Percentiles rank a stretch among this genome's conserved stretches.
These are phyloP conservation scores for Leptothorax acervorum DNA, from an alignment of 2,888 invertebrate genomes.

Conservation along the genomic window DNA sequence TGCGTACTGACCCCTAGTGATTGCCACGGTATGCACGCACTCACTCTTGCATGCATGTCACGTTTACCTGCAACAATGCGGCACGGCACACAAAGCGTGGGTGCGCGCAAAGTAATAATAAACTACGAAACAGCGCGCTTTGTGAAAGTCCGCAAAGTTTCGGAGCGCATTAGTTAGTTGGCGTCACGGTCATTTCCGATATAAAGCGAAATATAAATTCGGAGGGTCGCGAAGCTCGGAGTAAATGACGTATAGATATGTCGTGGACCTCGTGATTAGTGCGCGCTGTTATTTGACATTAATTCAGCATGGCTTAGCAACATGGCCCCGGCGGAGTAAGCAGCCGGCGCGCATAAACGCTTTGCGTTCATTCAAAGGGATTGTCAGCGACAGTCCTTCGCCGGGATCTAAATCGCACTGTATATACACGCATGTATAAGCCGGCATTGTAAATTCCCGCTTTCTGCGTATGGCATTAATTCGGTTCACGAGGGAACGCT, in stretches of 20 bases:
- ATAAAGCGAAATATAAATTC: constrained; percentile 46
- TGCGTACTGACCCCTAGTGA: constrained; percentile 21
- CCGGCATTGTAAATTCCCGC: constrained; percentile 39
- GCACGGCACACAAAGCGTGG: background rate
- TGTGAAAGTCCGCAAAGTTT: constrained; percentile 22
- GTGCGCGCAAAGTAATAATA: constrained; percentile 45
- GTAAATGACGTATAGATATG: constrained; percentile 39
- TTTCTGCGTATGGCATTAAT: constrained; percentile 44
- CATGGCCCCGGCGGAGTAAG: constrained; percentile 31
- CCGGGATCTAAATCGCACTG: constrained; percentile 37
- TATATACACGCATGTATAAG: background rate
- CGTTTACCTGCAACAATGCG: constrained; percentile 40
- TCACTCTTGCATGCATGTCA: constrained; percentile 8
- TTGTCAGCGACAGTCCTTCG: constrained; percentile 44
- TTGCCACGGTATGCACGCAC: constrained; percentile 17
- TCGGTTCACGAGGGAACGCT: constrained; percentile 1
- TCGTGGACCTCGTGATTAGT: constrained; percentile 57
- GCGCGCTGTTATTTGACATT: constrained; percentile 66
- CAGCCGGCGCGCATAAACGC: constrained; percentile 34
- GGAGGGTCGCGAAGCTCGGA: background rate
- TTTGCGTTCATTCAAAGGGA: constrained; percentile 50
- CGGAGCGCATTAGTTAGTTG: background rate
- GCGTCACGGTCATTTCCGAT: constrained; percentile 3
- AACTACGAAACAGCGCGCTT: constrained; percentile 40
- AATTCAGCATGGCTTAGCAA: constrained; percentile 64